Conservation (phyloP, 1,140 invertebrate species). For the Nebria ingens region DNA sequence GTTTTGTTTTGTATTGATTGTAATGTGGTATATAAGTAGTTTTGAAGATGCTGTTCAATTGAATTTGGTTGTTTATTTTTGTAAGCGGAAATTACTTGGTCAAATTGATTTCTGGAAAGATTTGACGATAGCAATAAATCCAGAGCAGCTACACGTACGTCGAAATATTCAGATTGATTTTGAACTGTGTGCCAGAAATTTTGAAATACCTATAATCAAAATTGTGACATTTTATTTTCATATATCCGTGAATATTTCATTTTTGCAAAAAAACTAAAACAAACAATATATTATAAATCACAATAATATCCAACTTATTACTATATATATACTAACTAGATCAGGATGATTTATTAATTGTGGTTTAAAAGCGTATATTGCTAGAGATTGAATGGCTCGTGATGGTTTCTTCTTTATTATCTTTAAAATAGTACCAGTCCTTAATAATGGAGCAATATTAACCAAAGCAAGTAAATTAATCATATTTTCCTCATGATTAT, state of each 20-base stretch:
- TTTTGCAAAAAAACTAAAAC: no score
- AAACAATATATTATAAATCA: no score
- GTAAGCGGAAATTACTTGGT: not conserved
- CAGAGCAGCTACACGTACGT: not conserved
- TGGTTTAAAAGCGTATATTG: not conserved
- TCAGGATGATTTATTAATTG: not conserved
- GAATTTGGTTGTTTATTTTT: not conserved
- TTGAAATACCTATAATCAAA: not conserved
- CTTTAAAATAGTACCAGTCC: not conserved
- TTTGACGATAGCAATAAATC: not conserved
- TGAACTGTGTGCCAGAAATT: not conserved
- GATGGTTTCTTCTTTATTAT: not conserved
- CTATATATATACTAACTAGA: not conserved
- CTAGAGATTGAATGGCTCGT: not conserved
- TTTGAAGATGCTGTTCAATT: not conserved
- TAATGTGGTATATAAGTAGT: not conserved
- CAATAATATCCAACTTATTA: slow-evolving; percentile 1
- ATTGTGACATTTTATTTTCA: not conserved
- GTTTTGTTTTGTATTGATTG: not conserved
- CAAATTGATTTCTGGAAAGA: not conserved
- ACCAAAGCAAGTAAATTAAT: not conserved
- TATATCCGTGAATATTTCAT: no score
- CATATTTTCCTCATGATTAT: not conserved
- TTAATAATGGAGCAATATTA: not conserved
- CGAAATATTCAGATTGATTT: not conserved